Evolutionary conservation across 2,888 invertebrate genomes (phyloP), one percentile per base, ranked within the genome.

Genomic region (Aleiodes leptofemur): DNA sequence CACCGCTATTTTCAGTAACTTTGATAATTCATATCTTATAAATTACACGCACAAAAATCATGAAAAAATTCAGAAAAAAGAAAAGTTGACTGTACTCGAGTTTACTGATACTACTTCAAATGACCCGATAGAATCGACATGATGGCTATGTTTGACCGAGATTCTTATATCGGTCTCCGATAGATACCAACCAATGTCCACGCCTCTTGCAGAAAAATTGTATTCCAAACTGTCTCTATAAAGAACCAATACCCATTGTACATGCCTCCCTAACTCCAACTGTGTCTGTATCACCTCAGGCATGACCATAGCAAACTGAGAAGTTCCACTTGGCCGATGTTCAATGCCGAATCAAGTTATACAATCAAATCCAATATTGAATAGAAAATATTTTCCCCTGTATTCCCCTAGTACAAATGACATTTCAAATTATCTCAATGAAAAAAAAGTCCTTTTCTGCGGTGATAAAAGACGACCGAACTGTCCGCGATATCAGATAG

Each of bases 281-380:
- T n/a, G 59, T 43, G 43, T 9, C 38, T 38, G 43, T 61, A 16
- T 43, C 43, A 61, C 43, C 16, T 43, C 43, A 14, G 23, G 16
- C 61, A 61, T 61, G 43, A 61, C 38, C 61, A 9, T n/a, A 38
- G 14, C 43, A 43, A 43, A 61, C 61, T 38, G 61, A 61, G 14
- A 38, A 61, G 61, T 61, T 43, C 61, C 43, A 61, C 61, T 61
- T 61, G 61, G 61, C 61, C 14, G 23, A 8, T 43, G 38, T 38
- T 61, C 61, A 61, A 61, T 61, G 61, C 7, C 61, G 38, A 61
- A 61, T 38, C 38, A 14, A 43, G 13, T 43, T 43, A 43, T 43
- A 43, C 43, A 43, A 43, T 43, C 43, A 11, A 11, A 43, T 61
- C 13, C 61, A 43, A 61, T 61, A 61, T 38, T 38, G 16, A 43